A percentile compares a stretch with the other conserved stretches of the same genome.
Evolutionary conservation across 2,888 invertebrate genomes (phyloP).

Genomic region (Mesorhabditis spiculigera): DNA sequence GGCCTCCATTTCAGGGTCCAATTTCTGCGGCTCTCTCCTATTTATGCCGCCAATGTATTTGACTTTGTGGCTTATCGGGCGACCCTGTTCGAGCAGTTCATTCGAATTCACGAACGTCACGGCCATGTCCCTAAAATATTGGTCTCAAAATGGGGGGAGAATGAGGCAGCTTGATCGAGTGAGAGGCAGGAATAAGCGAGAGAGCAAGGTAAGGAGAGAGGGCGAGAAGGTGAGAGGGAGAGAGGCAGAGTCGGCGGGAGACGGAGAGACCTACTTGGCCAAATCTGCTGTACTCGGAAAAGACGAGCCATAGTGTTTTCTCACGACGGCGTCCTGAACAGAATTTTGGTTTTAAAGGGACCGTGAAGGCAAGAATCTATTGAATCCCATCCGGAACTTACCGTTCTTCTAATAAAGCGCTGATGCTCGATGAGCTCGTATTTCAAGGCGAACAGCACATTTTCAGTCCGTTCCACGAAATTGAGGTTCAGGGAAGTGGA

Average conservation of each 20-base stretch:
- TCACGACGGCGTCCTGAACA: neutral
- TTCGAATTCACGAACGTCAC: slow-evolving; percentile 39
- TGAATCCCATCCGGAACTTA: too few species aligned
- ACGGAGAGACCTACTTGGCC: neutral
- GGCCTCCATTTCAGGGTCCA: slow-evolving; percentile 12
- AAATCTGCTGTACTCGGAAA: neutral
- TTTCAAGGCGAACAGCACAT: neutral
- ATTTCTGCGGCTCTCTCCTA: slow-evolving; percentile 14
- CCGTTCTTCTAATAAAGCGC: neutral
- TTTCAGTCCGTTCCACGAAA: neutral
- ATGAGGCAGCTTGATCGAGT: too few species aligned
- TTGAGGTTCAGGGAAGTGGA: neutral
- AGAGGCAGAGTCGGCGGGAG: too few species aligned
- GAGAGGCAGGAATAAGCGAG: too few species aligned
- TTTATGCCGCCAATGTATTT: slow-evolving; percentile 43
- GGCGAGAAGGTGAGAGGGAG: too few species aligned
- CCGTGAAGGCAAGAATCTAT: too few species aligned
- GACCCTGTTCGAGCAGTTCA: slow-evolving; percentile 39
- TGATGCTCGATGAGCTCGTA: neutral
- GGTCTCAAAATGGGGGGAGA: too few species aligned
- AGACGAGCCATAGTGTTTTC: neutral
- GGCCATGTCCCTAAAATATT: slow-evolving; percentile 13
- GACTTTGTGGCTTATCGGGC: slow-evolving; percentile 33
- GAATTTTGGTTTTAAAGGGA: too few species aligned
- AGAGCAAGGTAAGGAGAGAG: too few species aligned